Percentiles rank a stretch among this genome's conserved stretches.
These are phyloP conservation scores for Papilio aristodemus DNA, from an alignment of 1,140 invertebrate species.

Conservation along the genomic window DNA sequence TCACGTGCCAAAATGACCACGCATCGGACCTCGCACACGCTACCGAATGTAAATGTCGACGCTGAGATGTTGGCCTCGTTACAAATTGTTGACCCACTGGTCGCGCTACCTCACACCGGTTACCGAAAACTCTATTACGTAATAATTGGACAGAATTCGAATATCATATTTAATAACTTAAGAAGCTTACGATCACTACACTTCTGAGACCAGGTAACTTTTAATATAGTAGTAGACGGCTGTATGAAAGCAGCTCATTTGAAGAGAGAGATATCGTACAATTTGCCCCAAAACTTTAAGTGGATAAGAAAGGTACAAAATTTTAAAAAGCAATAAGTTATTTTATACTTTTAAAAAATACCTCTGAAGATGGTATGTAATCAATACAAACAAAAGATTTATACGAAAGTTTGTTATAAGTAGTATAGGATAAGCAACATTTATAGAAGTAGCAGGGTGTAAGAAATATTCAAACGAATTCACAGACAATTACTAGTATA, in stretches of 20 bases:
- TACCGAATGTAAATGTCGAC: conserved; percentile 51
- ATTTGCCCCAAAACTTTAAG: no score
- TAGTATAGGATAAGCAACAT: no score
- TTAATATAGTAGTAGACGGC: background rate
- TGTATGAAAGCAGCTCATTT: background rate
- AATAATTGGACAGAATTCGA: conserved; percentile 38
- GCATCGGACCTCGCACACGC: conserved; percentile 27
- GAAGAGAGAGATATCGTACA: no score
- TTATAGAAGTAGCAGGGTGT: no score
- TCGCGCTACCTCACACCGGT: conserved; percentile 39
- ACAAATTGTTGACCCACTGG: conserved; percentile 45
- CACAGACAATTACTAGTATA: background rate
- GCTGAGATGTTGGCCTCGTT: conserved; percentile 48
- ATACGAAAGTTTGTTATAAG: no score
- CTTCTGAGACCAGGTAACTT: background rate
- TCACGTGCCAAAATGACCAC: conserved; percentile 23
- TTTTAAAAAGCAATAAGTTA: no score
- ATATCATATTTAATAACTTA: conserved; percentile 19
- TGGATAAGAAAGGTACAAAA: no score
- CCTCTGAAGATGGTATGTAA: no score
- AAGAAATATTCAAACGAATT: no score
- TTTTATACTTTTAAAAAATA: no score
- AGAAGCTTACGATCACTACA: background rate
- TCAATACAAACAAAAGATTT: no score
- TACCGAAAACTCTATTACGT: conserved; percentile 47